Evolutionary conservation across 1,140 invertebrate species (phyloP), one percentile per base, ranked within the genome.

Genomic region (Nymphalis io): DNA sequence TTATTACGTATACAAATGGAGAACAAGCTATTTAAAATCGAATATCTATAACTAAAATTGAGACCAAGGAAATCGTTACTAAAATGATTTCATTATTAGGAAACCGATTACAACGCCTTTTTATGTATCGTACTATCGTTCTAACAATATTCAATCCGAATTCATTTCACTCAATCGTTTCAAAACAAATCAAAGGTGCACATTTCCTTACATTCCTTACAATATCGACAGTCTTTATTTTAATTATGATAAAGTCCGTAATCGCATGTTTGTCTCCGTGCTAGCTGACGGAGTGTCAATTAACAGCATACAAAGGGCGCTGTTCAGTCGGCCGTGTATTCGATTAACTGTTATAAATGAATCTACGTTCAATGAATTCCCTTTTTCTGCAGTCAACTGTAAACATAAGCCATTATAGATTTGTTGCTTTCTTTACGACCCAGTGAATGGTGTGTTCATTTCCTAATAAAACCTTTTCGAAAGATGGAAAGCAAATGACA

Each of bases 281-380:
- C 10, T n/a, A 13, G 51, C 23, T 27, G 23, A 13, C 51, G 27
- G 20, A 55, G 51, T 21, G 60, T 61, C 67, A 44, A 69, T 69
- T 69, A 68, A 69, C 44, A 58, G 44, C 60, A 65, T 40, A 69
- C 68, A 70, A 71, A 71, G 69, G 48, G 57, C 65, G 51, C n/a
- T 27, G 48, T 55, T 42, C 72, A 70, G 38, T 67, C 72, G 67
- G 51, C 72, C 68, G 68, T 74, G 53, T 18, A 67, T 74, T 74
- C 72, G 72, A 74, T 74, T 74, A 71, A 74, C 67, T 59, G 61
- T 59, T 69, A 57, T 67, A 72, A 67, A 59, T 68, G 55, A 73
- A 61, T 40, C 27, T 61, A 40, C 16, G 42, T 58, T 33, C 23
- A 70, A 65, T 68, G 60, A 66, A 69, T 69, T 48, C 67, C 59